Evolutionary conservation across 92 coral and sea anemone species (phyloP).

Genomic region (Paragorgia papillata): DNA sequence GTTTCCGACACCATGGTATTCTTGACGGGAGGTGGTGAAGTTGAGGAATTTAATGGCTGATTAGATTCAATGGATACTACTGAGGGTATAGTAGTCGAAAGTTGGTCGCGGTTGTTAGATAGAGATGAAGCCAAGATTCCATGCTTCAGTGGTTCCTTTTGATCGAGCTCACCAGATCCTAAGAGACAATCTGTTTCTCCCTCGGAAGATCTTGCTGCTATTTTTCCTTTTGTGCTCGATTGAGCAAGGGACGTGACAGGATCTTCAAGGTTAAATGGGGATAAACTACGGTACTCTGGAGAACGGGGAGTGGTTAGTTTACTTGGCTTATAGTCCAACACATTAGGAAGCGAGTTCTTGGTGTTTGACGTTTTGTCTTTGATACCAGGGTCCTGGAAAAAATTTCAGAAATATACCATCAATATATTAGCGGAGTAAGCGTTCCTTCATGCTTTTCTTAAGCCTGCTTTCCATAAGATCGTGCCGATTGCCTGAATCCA

Average conservation of each 20-base stretch:
- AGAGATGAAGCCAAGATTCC: not conserved
- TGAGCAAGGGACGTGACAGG: not conserved
- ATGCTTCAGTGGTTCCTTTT: not conserved
- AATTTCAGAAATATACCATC: not conserved
- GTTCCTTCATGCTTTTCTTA: too few species aligned
- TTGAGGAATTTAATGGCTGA: slow-evolving; percentile 5
- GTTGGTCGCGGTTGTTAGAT: not conserved
- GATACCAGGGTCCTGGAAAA: not conserved
- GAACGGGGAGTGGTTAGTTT: not conserved
- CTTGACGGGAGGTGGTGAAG: not conserved
- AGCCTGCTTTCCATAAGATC: too few species aligned
- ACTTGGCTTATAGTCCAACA: not conserved
- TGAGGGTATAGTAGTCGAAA: not conserved
- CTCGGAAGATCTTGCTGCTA: not conserved
- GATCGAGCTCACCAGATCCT: not conserved
- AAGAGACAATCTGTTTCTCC: not conserved
- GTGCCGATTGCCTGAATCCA: too few species aligned
- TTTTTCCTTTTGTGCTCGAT: not conserved
- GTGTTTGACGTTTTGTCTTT: not conserved
- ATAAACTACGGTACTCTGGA: slow-evolving; percentile 13
- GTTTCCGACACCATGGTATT: too few species aligned
- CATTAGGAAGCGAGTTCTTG: not conserved
- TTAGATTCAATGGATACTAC: not conserved
- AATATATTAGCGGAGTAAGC: too few species aligned
- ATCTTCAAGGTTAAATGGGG: slow-evolving; percentile 14